Evolutionary conservation across 2,888 invertebrate species (phyloP).

Genomic region (Halocaridina rubra): DNA sequence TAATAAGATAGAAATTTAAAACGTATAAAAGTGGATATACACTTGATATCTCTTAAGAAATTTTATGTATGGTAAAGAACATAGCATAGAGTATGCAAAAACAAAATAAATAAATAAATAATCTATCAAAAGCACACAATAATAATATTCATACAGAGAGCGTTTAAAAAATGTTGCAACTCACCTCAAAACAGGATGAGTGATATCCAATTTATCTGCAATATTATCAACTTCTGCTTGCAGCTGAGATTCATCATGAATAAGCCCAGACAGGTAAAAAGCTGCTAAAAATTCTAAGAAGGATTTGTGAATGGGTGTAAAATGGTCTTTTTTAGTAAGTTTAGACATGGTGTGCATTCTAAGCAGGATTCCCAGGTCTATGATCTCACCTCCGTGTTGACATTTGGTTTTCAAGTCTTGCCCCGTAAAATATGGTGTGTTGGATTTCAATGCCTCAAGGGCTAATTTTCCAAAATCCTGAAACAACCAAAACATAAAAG

Average conservation of each 20-base stretch:
- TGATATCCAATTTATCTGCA: conserved; percentile 64
- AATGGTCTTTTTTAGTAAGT: conserved; percentile 64
- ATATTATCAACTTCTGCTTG: conserved; percentile 72
- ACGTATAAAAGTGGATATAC: too few species aligned
- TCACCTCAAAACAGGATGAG: conserved; percentile 46
- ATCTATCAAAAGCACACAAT: too few species aligned
- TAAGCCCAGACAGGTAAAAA: conserved; percentile 73
- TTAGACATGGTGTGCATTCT: conserved; percentile 66
- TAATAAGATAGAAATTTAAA: too few species aligned
- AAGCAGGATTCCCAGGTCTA: conserved; percentile 70
- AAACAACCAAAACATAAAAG: too few species aligned
- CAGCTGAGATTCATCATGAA: conserved; percentile 71
- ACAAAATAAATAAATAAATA: too few species aligned
- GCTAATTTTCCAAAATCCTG: conserved; percentile 73
- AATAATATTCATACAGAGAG: too few species aligned
- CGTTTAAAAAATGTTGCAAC: too few species aligned
- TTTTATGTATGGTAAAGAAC: too few species aligned
- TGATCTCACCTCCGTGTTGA: conserved; percentile 68
- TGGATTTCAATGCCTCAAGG: conserved; percentile 71
- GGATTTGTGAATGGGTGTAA: conserved; percentile 71
- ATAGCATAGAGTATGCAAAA: too few species aligned
- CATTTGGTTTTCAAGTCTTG: conserved; percentile 71
- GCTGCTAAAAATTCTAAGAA: conserved; percentile 73
- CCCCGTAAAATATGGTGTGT: conserved; percentile 71
- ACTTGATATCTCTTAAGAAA: too few species aligned